Evolutionary conservation across 2,113 vertebrate species (phyloP).

Genomic region (Prunella fulvescens): DNA sequence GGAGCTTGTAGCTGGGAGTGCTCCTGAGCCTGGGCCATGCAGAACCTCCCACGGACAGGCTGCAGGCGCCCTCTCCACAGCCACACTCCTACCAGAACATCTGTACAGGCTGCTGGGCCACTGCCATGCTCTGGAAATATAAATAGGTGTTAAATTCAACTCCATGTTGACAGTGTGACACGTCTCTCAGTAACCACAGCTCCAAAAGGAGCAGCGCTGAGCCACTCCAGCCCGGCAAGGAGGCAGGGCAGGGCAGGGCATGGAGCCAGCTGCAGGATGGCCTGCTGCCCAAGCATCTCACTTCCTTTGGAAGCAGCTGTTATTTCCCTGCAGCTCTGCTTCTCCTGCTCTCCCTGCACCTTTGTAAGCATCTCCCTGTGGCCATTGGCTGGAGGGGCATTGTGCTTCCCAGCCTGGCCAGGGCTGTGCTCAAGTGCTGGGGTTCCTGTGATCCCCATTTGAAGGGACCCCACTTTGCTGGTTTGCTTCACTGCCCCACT

Average conservation of each 20-base stretch:
- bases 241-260: slow-evolving; percentile 7
- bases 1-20: neutral
- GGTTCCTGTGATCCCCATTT: neutral
- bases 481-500: neutral
- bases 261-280: neutral
- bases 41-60: neutral
- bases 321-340: slow-evolving; percentile 23
- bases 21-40: neutral
- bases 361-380: neutral
- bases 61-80: neutral
- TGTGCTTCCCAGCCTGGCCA: slow-evolving; percentile 20
- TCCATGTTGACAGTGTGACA: slow-evolving; percentile 41
- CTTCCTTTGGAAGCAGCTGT: slow-evolving; percentile 36
- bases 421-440: neutral
- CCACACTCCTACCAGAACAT: slow-evolving; percentile 10
- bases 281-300: slow-evolving; percentile 11
- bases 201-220: slow-evolving; percentile 23
- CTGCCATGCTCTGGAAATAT: slow-evolving; percentile 11
- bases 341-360: neutral
- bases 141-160: slow-evolving; percentile 41
- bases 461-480: neutral
- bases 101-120: slow-evolving; percentile 12
- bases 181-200: slow-evolving; percentile 43
- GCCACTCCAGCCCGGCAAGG: neutral
- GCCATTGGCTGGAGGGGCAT: neutral